These are phyloP conservation scores for Dorcus parallelipipedus DNA, from an alignment of 2,888 invertebrate species.

Conservation along the genomic window DNA sequence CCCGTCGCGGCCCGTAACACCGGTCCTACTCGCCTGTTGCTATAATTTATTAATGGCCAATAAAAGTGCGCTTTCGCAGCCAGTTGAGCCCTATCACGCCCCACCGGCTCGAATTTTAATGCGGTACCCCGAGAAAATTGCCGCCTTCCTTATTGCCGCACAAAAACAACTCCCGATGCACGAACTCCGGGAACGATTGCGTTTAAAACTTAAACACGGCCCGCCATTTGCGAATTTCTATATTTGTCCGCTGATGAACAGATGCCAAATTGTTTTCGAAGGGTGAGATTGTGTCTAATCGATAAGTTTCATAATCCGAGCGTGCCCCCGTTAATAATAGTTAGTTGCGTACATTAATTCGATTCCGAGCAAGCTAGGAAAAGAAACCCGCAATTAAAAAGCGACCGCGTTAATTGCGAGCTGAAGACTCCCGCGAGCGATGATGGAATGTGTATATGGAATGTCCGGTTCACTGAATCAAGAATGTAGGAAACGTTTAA, in stretches of 20 bases:
- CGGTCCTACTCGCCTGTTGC: constrained; percentile 44
- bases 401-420: constrained; percentile 36
- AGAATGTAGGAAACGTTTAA: constrained; percentile 45
- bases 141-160: constrained; percentile 36
- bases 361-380: constrained; percentile 24
- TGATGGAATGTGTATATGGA: constrained; percentile 48
- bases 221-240: constrained; percentile 27
- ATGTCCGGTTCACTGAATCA: constrained; percentile 45
- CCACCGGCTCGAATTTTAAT: constrained; percentile 35
- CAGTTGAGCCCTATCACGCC: constrained; percentile 40
- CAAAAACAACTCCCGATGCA: constrained; percentile 33
- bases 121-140: constrained; percentile 41
- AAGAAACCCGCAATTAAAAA: constrained; percentile 25
- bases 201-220: constrained; percentile 40
- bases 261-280: constrained; percentile 21
- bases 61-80: constrained; percentile 49
- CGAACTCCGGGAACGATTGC: constrained; percentile 39
- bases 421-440: constrained; percentile 34
- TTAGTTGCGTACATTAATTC: constrained; percentile 22
- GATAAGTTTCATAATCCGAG: constrained; percentile 23
- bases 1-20: no score
- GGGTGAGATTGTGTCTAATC: constrained; percentile 20
- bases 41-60: constrained; percentile 52
- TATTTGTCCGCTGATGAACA: constrained; percentile 19
- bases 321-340: constrained; percentile 17